A percentile compares a stretch with the other conserved stretches of the same genome.
Evolutionary conservation across 1,140 invertebrate genomes (phyloP).

Genomic region (Scaptomyza hsui): DNA sequence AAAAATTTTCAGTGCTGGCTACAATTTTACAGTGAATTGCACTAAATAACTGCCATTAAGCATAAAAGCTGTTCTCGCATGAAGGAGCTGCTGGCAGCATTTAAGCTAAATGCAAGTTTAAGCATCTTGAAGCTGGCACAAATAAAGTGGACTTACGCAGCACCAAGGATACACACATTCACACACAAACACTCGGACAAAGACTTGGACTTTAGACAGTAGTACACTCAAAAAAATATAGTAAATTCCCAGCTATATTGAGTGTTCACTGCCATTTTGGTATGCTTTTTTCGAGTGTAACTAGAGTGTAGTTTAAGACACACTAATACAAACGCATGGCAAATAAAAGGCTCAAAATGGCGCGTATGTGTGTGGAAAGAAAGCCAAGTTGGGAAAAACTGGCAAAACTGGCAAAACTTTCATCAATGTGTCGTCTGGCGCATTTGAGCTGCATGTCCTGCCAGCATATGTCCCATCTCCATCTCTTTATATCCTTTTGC

Average conservation of each 20-base stretch:
- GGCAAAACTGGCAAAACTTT: conserved; percentile 61
- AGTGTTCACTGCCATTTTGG: too few species aligned
- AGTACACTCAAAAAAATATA: background rate
- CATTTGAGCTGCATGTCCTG: conserved; percentile 28
- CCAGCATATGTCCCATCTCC: conserved; percentile 12
- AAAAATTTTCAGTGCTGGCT: conserved; percentile 64
- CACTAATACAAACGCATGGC: conserved; percentile 39
- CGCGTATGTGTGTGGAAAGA: conserved; percentile 34
- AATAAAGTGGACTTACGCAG: conserved; percentile 76
- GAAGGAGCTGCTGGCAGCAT: conserved; percentile 73
- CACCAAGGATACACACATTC: conserved; percentile 21
- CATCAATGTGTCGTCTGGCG: conserved; percentile 56
- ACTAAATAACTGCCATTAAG: conserved; percentile 83
- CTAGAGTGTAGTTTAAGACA: conserved; percentile 1
- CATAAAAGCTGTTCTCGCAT: conserved; percentile 82
- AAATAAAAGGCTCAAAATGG: conserved; percentile 60
- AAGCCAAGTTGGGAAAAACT: conserved; percentile 33
- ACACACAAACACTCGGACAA: conserved; percentile 28
- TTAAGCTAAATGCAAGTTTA: conserved; percentile 81
- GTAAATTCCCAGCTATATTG: too few species aligned
- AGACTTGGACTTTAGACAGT: conserved; percentile 4
- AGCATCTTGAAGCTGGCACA: conserved; percentile 70
- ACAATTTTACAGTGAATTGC: conserved; percentile 81
- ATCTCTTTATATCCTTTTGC: background rate
- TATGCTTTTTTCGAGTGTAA: too few species aligned